Evolutionary conservation across 2,797 vertebrate species (phyloP).

Genomic region (Anniella stebbinsi): DNA sequence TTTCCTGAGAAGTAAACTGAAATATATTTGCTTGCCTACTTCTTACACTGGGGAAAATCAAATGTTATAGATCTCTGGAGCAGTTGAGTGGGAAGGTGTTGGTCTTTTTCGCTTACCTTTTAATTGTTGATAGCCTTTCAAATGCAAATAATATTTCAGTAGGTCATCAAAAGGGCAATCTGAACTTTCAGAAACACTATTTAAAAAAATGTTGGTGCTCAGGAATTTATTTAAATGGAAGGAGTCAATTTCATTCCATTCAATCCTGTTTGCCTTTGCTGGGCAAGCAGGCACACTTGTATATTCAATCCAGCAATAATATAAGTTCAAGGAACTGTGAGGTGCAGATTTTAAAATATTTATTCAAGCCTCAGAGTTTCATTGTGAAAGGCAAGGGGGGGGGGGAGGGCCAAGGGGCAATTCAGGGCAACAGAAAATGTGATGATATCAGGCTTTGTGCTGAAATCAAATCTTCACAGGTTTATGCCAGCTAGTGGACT

Average conservation of each 20-base stretch:
- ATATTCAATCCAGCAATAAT: conserved; percentile 39
- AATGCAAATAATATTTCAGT: conserved; percentile 68
- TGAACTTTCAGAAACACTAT: conserved; percentile 59
- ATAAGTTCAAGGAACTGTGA: conserved; percentile 29
- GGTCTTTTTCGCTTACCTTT: conserved; percentile 72
- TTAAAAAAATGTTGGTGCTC: conserved; percentile 30
- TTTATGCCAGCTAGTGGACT: conserved; percentile 27
- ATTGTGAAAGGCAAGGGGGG: background rate
- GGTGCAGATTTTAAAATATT: conserved; percentile 40
- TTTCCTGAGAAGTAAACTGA: conserved; percentile 43
- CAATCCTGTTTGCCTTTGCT: conserved; percentile 27
- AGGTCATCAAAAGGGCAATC: conserved; percentile 47
- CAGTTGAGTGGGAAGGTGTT: conserved; percentile 50
- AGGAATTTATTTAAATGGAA: conserved; percentile 30
- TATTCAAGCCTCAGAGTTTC: background rate
- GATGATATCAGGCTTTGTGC: background rate
- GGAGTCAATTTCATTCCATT: conserved; percentile 31
- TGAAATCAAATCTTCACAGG: background rate
- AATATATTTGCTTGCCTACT: conserved; percentile 42
- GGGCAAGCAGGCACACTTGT: background rate
- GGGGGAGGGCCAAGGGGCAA: background rate
- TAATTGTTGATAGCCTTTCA: conserved; percentile 80
- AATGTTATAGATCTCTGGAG: conserved; percentile 39
- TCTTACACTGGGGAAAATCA: conserved; percentile 38
- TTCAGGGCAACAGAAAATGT: background rate